Base-by-base conservation (phyloP, 2,888 invertebrate species). In the Hirudinaria manillensis region DNA sequence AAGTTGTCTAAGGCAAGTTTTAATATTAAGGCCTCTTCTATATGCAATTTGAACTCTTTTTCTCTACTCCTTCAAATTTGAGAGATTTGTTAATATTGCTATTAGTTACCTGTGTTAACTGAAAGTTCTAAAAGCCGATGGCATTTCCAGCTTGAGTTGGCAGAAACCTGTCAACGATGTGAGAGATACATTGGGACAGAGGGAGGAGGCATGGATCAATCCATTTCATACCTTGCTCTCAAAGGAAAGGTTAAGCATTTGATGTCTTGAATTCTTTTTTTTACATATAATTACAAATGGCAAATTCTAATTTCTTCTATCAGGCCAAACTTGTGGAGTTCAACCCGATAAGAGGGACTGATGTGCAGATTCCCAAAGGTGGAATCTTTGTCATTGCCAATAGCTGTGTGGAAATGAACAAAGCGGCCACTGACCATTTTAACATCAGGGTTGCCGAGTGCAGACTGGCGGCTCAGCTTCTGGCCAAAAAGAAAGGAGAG, bases 141-240 rank as follows among this genome's bases (percentile, higher is more conserved):
- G 21, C 21, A 21, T 61, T 66, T 75, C 6, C 70, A 78, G 78
- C 32, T 71, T 19, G 77, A 77, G 45, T 38, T 98, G 80, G 96
- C 98, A 24, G 90, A 91, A 70, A 85, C 96, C 78, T 93, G 97
- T 84, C 95, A 97, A 0, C 88, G 88, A 79, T 91, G 93, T 83
- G 99, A 99, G 86, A 89, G 91, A 79, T 93, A 93, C 81, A 95
- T 99, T 80, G 99, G 99, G 32, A 97, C 98, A 0, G 92, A 94
- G 86, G 98, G 99, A 34, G 99, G 99, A 61, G 99, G 99, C 77
- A 99, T 99, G 99, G 99, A 99, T 86, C 99, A 99, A 87, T 97
- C 99, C 0, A 96, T 97, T 81, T 94, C 94, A 73, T 93, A 96
- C 85, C 88, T 97, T 65, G 98, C 93, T 3, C 89, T 87, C 73